Conservation (phyloP, 1,140 invertebrate species). For the Campoletis sonorensis region DNA sequence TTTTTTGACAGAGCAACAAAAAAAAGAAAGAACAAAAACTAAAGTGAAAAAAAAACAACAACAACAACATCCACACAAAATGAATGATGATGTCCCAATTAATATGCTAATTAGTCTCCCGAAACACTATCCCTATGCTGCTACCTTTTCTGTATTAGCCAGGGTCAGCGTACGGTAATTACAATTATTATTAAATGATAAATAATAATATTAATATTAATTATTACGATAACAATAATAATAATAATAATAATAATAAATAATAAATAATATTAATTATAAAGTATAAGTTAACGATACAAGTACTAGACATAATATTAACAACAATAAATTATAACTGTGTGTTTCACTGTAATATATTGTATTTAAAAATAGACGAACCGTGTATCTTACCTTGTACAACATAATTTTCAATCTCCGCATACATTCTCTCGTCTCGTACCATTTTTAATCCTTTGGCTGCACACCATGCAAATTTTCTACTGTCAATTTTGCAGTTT, state of each 20-base stretch:
- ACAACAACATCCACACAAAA: too few species aligned
- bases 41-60: constrained; percentile 36
- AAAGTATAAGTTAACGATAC: constrained; percentile 71
- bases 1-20: constrained; percentile 29
- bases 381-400: constrained; percentile 50
- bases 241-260: constrained; percentile 67
- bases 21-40: constrained; percentile 25
- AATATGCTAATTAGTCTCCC: constrained; percentile 69
- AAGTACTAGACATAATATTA: constrained; percentile 72
- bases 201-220: constrained; percentile 53
- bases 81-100: constrained; percentile 61
- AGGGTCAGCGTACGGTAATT: constrained; percentile 69
- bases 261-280: too few species aligned
- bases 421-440: constrained; percentile 41
- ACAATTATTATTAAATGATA: constrained; percentile 57
- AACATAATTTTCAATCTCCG: constrained; percentile 42
- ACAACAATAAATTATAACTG: constrained; percentile 76
- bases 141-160: constrained; percentile 67
- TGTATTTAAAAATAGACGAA: constrained; percentile 64
- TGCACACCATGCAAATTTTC: too few species aligned
- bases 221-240: constrained; percentile 60
- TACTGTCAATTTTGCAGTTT: too few species aligned
- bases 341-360: constrained; percentile 76
- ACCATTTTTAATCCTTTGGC: background rate
- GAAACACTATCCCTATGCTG: constrained; percentile 67